Conservation (phyloP, 2,113 vertebrate species). For the Dunckerocampus dactyliophorus region DNA sequence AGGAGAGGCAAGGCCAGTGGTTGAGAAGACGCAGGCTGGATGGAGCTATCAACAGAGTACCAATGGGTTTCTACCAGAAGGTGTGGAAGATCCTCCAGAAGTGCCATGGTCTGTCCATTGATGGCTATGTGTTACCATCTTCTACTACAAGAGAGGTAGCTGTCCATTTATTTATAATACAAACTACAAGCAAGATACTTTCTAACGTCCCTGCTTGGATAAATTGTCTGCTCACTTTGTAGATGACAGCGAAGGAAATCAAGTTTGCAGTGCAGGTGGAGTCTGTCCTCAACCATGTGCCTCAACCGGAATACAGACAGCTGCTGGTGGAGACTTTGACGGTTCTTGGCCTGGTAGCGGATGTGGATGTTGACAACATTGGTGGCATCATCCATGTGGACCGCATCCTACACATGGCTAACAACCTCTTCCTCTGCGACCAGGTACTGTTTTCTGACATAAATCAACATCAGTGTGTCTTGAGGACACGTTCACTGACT, state of each 20-base stretch:
- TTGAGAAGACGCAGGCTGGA: constrained; percentile 90
- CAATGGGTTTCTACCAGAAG: constrained; percentile 94
- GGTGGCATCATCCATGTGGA: constrained; percentile 87
- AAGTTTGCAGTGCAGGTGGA: constrained; percentile 98
- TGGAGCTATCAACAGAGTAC: constrained; percentile 96
- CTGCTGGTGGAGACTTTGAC: constrained; percentile 92
- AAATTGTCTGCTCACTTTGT: neutral
- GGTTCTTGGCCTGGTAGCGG: constrained; percentile 86
- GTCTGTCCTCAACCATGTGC: constrained; percentile 92
- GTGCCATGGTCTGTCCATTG: constrained; percentile 95
- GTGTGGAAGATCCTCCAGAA: constrained; percentile 98
- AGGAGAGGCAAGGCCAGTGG: constrained; percentile 93
- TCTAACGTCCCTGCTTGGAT: neutral
- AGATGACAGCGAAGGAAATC: constrained; percentile 96
- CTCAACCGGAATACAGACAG: constrained; percentile 95
- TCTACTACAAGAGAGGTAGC: constrained; percentile 90
- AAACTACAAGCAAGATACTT: too few relatives aligned
- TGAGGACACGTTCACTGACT: neutral
- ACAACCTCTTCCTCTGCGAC: constrained; percentile 88
- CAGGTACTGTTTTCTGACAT: constrained; percentile 74
- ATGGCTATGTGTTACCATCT: constrained; percentile 94
- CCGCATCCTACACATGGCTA: constrained; percentile 87
- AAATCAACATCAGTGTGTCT: neutral
- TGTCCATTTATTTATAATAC: too few relatives aligned
- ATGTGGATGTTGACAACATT: constrained; percentile 85